phyloP scores from a whole-genome alignment of 92 coral and sea anemone species.

The Diadumene lineata region DNA sequence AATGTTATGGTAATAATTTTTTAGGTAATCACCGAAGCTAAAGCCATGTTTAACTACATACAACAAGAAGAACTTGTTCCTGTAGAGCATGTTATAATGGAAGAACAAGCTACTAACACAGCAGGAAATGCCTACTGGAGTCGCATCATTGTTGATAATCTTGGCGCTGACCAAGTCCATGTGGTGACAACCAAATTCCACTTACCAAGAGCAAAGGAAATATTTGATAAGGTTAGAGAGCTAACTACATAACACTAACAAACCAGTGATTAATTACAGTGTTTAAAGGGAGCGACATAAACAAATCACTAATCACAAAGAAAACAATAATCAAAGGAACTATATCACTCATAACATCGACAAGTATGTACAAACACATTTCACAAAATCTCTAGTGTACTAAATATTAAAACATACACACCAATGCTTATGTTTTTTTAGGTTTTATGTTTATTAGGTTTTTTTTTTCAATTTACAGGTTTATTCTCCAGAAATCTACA shows the following conservation, averaged over 20 bases:
- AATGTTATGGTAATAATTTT: background rate
- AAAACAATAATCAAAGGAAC: too few species aligned
- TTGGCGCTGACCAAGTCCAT: constrained; percentile 45
- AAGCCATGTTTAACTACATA: constrained; percentile 68
- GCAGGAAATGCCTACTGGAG: constrained; percentile 81
- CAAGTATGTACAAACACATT: too few species aligned
- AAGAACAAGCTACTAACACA: constrained; percentile 70
- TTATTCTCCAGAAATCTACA: constrained; percentile 61
- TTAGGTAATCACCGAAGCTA: constrained; percentile 77
- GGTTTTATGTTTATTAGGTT: background rate
- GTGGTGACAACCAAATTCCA: constrained; percentile 74
- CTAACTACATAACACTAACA: background rate
- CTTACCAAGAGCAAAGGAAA: constrained; percentile 61
- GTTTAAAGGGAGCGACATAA: too few species aligned
- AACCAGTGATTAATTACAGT: too few species aligned
- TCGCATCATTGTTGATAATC: constrained; percentile 66
- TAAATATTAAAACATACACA: too few species aligned
- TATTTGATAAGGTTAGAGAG: constrained; percentile 58
- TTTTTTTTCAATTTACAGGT: constrained; percentile 46
- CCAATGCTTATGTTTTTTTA: background rate
- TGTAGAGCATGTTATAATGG: constrained; percentile 54
- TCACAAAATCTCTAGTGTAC: too few species aligned
- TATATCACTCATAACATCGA: too few species aligned
- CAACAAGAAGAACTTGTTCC: constrained; percentile 58
- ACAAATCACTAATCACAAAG: too few species aligned